Conservation (phyloP, 2,888 invertebrate genomes). For the Nymphalis urticae region DNA sequence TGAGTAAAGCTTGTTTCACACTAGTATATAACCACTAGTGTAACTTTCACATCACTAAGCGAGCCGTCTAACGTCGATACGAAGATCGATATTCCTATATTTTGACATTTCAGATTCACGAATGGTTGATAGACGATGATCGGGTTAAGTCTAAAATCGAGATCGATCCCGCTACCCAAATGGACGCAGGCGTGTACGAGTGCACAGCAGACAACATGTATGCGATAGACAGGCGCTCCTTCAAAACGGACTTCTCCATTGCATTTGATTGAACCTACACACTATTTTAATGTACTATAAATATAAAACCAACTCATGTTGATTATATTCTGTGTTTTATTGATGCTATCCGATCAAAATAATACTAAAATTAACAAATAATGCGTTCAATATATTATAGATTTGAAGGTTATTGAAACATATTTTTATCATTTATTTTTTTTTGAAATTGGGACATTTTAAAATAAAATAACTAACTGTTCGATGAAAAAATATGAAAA, state of each 20-base stretch:
- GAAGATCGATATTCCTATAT: too few relatives aligned
- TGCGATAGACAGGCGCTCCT: conserved; percentile 93
- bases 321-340: not conserved
- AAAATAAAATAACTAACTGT: too few relatives aligned
- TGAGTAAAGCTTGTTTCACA: too few relatives aligned
- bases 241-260: conserved; percentile 96
- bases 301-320: not conserved
- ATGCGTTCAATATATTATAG: not conserved
- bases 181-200: conserved; percentile 97
- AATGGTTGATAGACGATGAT: conserved; percentile 92
- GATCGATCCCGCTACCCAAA: conserved; percentile 96
- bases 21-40: too few relatives aligned
- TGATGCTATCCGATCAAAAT: not conserved
- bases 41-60: too few relatives aligned
- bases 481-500: too few relatives aligned
- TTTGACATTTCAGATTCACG: conserved; percentile 86
- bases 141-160: conserved; percentile 95
- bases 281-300: not conserved
- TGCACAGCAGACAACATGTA: conserved; percentile 97
- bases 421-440: too few relatives aligned
- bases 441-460: not conserved
- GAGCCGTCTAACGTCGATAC: too few relatives aligned
- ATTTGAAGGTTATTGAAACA: too few relatives aligned
- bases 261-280: conserved; percentile 86
- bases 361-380: too few relatives aligned